Conservation (phyloP, 2,113 vertebrate species). For the Sigmodon hispidus region DNA sequence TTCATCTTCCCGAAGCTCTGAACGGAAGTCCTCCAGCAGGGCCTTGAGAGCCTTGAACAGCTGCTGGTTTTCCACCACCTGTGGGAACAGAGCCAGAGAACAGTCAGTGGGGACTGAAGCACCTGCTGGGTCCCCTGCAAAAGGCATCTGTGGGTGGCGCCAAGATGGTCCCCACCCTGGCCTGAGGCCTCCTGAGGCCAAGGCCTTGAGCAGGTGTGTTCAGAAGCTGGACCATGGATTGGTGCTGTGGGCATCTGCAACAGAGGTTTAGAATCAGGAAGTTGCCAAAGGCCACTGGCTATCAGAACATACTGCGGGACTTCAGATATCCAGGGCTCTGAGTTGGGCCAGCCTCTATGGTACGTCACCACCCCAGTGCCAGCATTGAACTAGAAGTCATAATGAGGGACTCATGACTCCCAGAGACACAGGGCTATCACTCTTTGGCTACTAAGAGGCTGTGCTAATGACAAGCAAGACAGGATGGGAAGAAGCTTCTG, state of each 20-base stretch:
- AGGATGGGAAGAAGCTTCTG: not conserved
- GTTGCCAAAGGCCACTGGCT: not conserved
- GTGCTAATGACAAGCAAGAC: not conserved
- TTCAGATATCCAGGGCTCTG: not conserved
- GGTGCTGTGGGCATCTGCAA: not conserved
- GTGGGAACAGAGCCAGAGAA: not conserved
- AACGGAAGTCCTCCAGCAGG: constrained; percentile 94
- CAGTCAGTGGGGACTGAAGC: not conserved
- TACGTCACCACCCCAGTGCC: not conserved
- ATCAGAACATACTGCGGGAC: accelerated
- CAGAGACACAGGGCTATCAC: not conserved
- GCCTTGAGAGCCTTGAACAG: constrained; percentile 91
- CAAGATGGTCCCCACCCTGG: too few species aligned
- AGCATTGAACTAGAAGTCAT: not conserved
- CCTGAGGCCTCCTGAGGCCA: not conserved
- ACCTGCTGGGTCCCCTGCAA: not conserved
- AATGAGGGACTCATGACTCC: not conserved
- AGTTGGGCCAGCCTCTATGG: not conserved
- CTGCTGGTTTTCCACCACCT: constrained; percentile 92
- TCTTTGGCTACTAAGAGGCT: not conserved
- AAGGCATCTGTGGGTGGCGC: not conserved
- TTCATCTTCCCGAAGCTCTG: constrained; percentile 92
- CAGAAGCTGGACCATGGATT: not conserved
- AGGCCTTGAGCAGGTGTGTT: not conserved
- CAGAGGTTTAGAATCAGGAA: not conserved